phyloP scores from a whole-genome alignment of 1,140 invertebrate species.

The Panulirus ornatus region DNA sequence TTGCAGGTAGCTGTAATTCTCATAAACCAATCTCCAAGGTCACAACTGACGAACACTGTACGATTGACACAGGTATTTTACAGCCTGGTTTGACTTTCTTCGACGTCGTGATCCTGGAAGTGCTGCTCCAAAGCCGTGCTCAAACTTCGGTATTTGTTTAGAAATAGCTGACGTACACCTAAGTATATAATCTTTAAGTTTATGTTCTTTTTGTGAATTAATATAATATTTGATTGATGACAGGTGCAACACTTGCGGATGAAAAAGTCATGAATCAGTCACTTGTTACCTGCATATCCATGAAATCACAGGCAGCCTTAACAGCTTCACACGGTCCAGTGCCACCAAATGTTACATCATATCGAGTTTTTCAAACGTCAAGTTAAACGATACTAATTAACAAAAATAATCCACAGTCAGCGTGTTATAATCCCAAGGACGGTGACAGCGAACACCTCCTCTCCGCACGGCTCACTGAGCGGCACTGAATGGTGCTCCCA shows the following conservation, averaged over 20 bases:
- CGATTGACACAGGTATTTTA: conserved; percentile 3
- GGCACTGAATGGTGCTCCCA: conserved; percentile 37
- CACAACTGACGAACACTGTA: conserved; percentile 20
- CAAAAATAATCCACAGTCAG: conserved; percentile 44
- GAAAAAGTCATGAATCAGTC: conserved; percentile 1
- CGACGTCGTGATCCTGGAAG: background rate
- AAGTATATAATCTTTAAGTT: background rate
- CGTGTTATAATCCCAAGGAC: conserved; percentile 50
- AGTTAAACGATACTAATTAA: conserved; percentile 34
- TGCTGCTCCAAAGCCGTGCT: background rate
- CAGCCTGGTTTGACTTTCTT: background rate
- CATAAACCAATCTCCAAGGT: conserved; percentile 12
- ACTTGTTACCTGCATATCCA: conserved; percentile 30
- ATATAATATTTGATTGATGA: background rate
- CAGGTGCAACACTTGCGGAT: background rate
- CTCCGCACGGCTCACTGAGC: conserved; percentile 56
- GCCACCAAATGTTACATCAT: background rate
- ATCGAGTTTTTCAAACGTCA: background rate
- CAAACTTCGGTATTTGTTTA: background rate
- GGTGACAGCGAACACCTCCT: conserved; percentile 27
- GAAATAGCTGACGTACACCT: background rate
- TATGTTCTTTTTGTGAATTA: background rate
- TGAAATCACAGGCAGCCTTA: background rate
- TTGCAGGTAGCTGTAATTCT: background rate
- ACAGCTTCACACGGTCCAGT: conserved; percentile 19